Conservation (phyloP, 2,888 invertebrate species). For the Sarcophaga carnaria region DNA sequence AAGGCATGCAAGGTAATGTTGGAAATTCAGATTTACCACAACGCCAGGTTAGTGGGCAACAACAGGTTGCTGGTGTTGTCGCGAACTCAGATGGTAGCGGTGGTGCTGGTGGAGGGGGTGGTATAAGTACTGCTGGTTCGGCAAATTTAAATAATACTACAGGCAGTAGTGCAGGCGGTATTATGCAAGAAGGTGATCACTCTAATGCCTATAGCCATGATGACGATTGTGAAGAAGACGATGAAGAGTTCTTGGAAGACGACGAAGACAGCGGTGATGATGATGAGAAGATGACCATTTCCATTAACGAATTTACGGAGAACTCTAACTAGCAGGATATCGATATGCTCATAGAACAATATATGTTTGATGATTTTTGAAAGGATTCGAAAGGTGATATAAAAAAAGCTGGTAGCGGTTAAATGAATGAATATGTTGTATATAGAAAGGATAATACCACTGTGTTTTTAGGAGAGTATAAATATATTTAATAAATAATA, state of each 20-base stretch:
- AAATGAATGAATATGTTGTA: too few relatives aligned
- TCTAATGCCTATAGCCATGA: conserved; percentile 74
- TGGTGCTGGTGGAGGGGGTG: conserved; percentile 29
- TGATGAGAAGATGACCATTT: conserved; percentile 80
- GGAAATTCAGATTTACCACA: conserved; percentile 79
- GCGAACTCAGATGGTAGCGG: conserved; percentile 70
- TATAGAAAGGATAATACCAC: too few relatives aligned
- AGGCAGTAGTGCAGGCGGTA: conserved; percentile 39
- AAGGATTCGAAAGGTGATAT: conserved; percentile 4
- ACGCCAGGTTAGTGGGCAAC: conserved; percentile 43
- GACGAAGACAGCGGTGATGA: conserved; percentile 78
- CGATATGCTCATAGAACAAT: conserved; percentile 81
- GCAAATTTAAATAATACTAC: conserved; percentile 54
- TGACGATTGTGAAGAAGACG: conserved; percentile 75
- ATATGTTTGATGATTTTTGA: conserved; percentile 80
- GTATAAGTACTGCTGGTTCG: conserved; percentile 54
- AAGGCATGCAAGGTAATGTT: conserved; percentile 73
- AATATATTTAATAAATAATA: neutral
- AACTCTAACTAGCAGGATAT: conserved; percentile 81
- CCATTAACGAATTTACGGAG: conserved; percentile 77
- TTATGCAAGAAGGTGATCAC: conserved; percentile 64
- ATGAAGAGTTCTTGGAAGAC: conserved; percentile 74
- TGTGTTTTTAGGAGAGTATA: neutral
- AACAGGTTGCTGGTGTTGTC: conserved; percentile 73
- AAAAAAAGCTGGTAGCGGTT: too few relatives aligned